A percentile compares a stretch with the other conserved stretches of the same genome.
phyloP scores from a whole-genome alignment of 2,113 vertebrate genomes.

The Gasterosteus aculeatus region DNA sequence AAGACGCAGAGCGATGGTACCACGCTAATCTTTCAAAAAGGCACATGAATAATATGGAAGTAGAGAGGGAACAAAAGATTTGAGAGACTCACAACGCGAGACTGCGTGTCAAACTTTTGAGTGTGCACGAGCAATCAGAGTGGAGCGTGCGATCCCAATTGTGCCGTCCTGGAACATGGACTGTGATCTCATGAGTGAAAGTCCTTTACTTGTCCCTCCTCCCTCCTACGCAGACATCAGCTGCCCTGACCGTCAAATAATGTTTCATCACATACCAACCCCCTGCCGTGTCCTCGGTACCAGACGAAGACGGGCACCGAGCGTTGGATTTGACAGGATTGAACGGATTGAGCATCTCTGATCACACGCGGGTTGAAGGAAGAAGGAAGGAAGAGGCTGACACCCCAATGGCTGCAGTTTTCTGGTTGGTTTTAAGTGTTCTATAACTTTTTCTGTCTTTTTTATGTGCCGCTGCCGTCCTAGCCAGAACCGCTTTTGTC shows the following conservation, averaged over 20 bases:
- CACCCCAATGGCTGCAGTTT: neutral
- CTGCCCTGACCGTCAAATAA: neutral
- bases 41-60: conserved; percentile 15
- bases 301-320: neutral
- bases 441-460: neutral
- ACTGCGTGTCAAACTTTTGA: neutral
- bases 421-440: neutral
- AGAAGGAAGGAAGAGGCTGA: too few relatives aligned
- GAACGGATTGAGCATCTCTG: neutral
- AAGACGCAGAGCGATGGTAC: conserved; percentile 13
- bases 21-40: conserved; percentile 29
- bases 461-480: neutral
- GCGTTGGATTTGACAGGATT: neutral
- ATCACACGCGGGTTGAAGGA: neutral
- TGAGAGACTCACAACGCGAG: neutral
- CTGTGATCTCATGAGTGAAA: neutral
- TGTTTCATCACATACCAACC: neutral
- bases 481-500: neutral
- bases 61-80: neutral
- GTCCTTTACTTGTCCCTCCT: neutral
- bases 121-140: neutral
- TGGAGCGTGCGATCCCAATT: neutral
- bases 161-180: neutral
- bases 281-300: neutral
- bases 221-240: neutral